Evolutionary conservation across 2,113 vertebrate genomes (phyloP), one percentile per base, ranked within the genome.

Genomic region (Spilogale gracilis): DNA sequence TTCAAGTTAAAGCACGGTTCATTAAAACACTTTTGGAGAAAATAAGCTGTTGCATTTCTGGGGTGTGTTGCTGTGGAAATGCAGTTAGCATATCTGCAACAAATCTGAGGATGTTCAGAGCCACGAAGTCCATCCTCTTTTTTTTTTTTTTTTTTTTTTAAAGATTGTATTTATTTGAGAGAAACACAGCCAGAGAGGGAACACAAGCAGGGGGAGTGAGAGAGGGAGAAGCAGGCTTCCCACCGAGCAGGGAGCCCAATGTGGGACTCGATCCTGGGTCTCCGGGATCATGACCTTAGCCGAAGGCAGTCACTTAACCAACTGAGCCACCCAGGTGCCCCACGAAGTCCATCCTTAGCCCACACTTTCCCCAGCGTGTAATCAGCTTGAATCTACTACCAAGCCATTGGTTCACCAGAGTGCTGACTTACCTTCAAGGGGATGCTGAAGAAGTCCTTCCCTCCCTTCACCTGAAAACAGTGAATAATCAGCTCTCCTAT

Each of bases 331-430:
- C 38, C 38, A 38, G 38, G 38, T 2, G 38, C 38, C 38, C 38
- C 38, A 38, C 38, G 38, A 38, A 38, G 38, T 50, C 11, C 0
- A 9, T 54, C 5, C 78, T 32, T 52, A 45, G 23, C 5, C 21
- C n/a, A 17, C 18, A 21, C 2, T 52, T 45, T 71, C 14, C 14
- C 23, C 7, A 3, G 5, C 20, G 3, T 1, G 0, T 23, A 23
- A 4, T 38, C 17, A 8, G 21, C n/a, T 56, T n/a, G 54, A 18
- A 6, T 50, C 23, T 32, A 0, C 56, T 52, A 25, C 43, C 50
- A 63, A 56, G 30, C 23, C 43, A 16, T 0, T 48, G 76, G 58
- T 25, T 38, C 0, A 0, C 3, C 21, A 17, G 87, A 27, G 38
- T 3, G 18, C 78, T 45, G 65, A 27, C 21, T 32, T 65, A 12